phyloP scores from a whole-genome alignment of 2,888 invertebrate species.

The Embidobia sp. region DNA sequence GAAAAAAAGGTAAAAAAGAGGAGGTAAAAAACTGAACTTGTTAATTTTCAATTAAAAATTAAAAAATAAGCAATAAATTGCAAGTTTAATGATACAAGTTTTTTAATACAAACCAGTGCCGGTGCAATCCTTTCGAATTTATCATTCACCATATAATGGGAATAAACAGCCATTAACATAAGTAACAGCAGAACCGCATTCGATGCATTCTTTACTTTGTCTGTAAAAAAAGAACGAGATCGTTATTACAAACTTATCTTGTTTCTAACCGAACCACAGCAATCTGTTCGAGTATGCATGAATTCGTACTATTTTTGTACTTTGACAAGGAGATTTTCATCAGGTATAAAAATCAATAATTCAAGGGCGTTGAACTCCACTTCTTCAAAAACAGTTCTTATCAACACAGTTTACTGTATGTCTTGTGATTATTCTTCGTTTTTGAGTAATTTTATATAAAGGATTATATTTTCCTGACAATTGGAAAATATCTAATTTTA shows the following conservation, averaged over 20 bases:
- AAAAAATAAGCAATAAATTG: too few species aligned
- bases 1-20: too few species aligned
- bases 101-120: slow-evolving; percentile 85
- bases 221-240: slow-evolving; percentile 83
- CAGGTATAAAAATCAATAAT: slow-evolving; percentile 19
- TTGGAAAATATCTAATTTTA: too few species aligned
- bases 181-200: slow-evolving; percentile 91
- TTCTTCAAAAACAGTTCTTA: slow-evolving; percentile 9
- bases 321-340: slow-evolving; percentile 16
- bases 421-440: too few species aligned
- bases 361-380: slow-evolving; percentile 12
- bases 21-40: too few species aligned
- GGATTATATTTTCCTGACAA: too few species aligned
- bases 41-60: too few species aligned
- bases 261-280: background rate
- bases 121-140: slow-evolving; percentile 95
- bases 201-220: slow-evolving; percentile 94
- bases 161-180: slow-evolving; percentile 95
- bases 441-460: too few species aligned
- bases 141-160: slow-evolving; percentile 95
- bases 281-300: background rate
- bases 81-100: too few species aligned
- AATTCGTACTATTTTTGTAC: slow-evolving; percentile 22
- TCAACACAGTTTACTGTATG: too few species aligned
- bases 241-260: background rate